Base-by-base conservation (phyloP, 2,797 vertebrate genomes). In the Salmo trutta region DNA sequence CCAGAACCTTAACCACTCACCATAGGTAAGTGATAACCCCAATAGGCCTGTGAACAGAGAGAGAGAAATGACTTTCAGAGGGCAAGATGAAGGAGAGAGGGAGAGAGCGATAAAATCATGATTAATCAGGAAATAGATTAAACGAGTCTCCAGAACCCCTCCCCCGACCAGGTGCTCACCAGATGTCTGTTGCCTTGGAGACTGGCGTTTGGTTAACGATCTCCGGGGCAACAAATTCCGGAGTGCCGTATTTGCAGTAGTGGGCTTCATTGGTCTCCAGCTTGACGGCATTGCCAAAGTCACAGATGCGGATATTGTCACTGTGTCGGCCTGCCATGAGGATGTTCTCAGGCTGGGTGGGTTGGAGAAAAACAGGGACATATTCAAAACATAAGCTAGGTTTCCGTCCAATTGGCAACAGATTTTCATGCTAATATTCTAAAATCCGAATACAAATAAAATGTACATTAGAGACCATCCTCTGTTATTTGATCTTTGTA, bases 141-240 rank as follows among this genome's bases (percentile, higher is more conserved):
- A 27, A 59, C 75, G 68, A 29, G 76, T 14, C 72, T 73, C 54
- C 3, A 53, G 51, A 62, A 51, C 70, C 17, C 65, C 70, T 79
- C 77, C 62, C 24, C 4, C 19, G 79, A 83, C 73, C 81, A 88
- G 84, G 83, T 84, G 85, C 91, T 90, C 89, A 99, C 98, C 98
- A 99, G 91, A 99, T 94, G 82, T 99, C 98, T 0, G 98, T 98
- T 91, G 96, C 96, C 1, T 91, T 90, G 84, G 97, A 97, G 85
- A 99, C 90, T 0, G 98, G 97, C 73, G 93, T 96, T 94, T 99
- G 98, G 92, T 97, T 97, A 82, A 99, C 95, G 6, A 99, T 97
- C 93, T 99, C 98, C 0, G 98, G 98, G 0, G 97, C 95, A 8
- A 98, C 94, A 0, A 97, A 99, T 90, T 99, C 98, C 0, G 98